Conservation (phyloP, 2,888 invertebrate species). For the Phytoseiulus persimilis region DNA sequence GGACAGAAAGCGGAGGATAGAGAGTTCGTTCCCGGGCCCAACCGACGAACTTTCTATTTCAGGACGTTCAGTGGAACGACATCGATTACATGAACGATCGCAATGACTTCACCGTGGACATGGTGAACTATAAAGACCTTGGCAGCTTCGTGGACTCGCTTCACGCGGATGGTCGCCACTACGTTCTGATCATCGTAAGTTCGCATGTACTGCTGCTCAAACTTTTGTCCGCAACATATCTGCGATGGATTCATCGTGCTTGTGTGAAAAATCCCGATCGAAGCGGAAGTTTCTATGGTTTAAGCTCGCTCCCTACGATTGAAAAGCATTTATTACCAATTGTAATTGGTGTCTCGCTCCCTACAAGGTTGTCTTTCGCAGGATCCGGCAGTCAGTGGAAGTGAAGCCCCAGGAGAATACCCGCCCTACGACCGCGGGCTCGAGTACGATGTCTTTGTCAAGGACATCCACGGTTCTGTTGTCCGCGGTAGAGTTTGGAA, state of each 20-base stretch:
- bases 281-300: too few species aligned
- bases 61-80: constrained; percentile 49
- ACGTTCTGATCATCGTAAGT: constrained; percentile 48
- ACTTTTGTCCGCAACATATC: too few species aligned
- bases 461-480: constrained; percentile 45
- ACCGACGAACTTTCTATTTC: too few species aligned
- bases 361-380: constrained; percentile 40
- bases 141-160: constrained; percentile 47
- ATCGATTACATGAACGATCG: constrained; percentile 51
- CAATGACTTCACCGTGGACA: constrained; percentile 50
- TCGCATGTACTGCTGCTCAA: too few species aligned
- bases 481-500: constrained; percentile 44
- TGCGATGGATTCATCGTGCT: too few species aligned
- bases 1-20: too few species aligned
- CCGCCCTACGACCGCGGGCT: constrained; percentile 48
- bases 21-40: too few species aligned
- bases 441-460: constrained; percentile 48
- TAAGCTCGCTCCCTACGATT: too few species aligned
- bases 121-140: constrained; percentile 45
- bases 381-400: constrained; percentile 48
- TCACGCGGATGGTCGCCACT: constrained; percentile 46
- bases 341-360: neutral
- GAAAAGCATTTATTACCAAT: too few species aligned
- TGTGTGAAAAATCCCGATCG: too few species aligned
- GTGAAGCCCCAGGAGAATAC: constrained; percentile 47